Evolutionary conservation across 2,888 invertebrate genomes (phyloP), one percentile per base, ranked within the genome.

Genomic region (Lampropteryx suffumata): DNA sequence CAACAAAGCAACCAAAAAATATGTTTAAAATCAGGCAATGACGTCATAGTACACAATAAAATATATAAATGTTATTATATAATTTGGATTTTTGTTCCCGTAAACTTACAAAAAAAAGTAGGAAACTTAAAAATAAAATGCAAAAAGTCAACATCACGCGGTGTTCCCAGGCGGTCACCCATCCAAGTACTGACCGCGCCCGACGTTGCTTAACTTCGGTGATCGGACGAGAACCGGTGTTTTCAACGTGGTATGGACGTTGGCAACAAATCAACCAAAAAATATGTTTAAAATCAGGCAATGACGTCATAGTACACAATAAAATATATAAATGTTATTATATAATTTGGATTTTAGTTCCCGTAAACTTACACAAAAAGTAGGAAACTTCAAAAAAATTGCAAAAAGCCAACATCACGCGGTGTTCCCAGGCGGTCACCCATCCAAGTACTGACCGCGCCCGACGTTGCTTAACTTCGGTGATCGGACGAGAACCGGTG

Each of bases 81-180:
- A 17, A 17, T 17, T 17, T 3, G 21, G 5, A 21, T 21, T 2
- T 21, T 21, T 2, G 2, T 3, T 21, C 5, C 21, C 2, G 2
- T 5, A 3, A 3, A 5, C n/a, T n/a, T n/a, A n/a, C n/a, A n/a
- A n/a, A n/a, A n/a, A n/a, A n/a, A n/a, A n/a, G n/a, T n/a, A n/a
- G n/a, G n/a, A n/a, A n/a, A n/a, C n/a, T n/a, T n/a, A n/a, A n/a
- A n/a, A 32, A 50, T 50, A 41, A 40, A 47, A 24, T 50, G 43
- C 62, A 76, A 77, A 78, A 77, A 74, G 74, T 74, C 77, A 79
- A 79, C 77, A 67, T 69, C 77, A 82, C 79, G 79, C 64, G 76
- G 82, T 82, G 79, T 82, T 82, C 79, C 81, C 80, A 81, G 77
- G 80, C 80, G 80, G 83, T 83, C 82, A 83, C 80, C 82, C 82